These are phyloP conservation scores for Nerophis lumbriciformis DNA, from an alignment of 2,113 vertebrate genomes.

Conservation along the genomic window DNA sequence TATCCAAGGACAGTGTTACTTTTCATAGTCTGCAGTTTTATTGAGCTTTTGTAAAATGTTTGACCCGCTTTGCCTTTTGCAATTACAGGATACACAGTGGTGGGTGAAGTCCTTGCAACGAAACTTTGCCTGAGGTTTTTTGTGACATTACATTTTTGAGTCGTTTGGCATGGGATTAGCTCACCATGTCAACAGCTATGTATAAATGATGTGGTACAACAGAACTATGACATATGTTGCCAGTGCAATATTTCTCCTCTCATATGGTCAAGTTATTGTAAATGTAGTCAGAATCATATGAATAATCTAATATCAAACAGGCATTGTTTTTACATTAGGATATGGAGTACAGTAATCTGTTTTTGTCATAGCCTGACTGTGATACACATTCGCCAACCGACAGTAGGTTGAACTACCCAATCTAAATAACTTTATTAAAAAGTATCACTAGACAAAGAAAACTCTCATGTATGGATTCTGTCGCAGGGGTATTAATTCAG, in stretches of 20 bases:
- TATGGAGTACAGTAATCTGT: neutral
- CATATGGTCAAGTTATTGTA: neutral
- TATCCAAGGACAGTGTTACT: neutral
- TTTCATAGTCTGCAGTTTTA: neutral
- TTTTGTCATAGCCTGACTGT: conserved; percentile 3
- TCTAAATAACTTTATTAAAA: neutral
- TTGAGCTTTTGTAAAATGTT: neutral
- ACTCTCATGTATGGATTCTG: neutral
- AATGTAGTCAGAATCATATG: no score
- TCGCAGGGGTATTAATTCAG: neutral
- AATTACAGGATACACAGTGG: conserved; percentile 14
- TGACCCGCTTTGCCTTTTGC: neutral
- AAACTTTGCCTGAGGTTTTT: conserved; percentile 38
- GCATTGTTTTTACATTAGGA: neutral
- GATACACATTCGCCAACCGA: neutral
- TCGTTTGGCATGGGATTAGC: conserved; percentile 34
- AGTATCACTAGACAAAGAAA: neutral
- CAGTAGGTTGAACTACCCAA: neutral
- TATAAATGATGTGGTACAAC: conserved; percentile 32
- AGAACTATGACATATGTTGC: conserved; percentile 13
- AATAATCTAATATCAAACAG: neutral
- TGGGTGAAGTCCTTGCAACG: conserved; percentile 41
- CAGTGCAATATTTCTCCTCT: conserved; percentile 6
- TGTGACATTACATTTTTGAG: conserved; percentile 49
- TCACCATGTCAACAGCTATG: conserved; percentile 25